phyloP scores from a whole-genome alignment of 2,113 vertebrate species.

The Herpetotheres cachinnans region DNA sequence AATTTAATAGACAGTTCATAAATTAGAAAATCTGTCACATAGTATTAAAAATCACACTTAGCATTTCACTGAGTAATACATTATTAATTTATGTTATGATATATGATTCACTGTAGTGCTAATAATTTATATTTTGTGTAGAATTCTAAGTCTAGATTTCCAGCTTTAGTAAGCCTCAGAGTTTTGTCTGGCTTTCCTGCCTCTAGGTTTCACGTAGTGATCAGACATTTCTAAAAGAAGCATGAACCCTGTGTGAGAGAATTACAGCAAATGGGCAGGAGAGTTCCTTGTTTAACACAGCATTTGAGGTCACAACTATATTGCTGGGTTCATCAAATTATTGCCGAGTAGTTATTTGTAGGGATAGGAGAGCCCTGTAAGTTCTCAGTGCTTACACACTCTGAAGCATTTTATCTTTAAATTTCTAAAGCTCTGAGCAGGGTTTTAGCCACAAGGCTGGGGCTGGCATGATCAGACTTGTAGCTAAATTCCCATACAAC shows the following conservation, averaged over 20 bases:
- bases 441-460: neutral
- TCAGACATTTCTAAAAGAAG: constrained; percentile 19
- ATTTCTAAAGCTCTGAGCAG: neutral
- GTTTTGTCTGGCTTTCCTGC: constrained; percentile 35
- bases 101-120: constrained; percentile 46
- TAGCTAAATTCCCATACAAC: neutral
- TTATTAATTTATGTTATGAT: constrained; percentile 61
- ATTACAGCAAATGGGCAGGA: neutral
- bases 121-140: constrained; percentile 64
- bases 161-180: constrained; percentile 13
- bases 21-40: constrained; percentile 59
- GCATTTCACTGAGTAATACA: constrained; percentile 52
- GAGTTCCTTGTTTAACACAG: neutral
- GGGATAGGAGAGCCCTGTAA: neutral
- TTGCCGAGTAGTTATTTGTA: neutral
- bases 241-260: neutral
- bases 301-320: neutral
- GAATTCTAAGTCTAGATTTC: constrained; percentile 39
- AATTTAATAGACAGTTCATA: constrained; percentile 64
- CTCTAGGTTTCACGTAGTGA: neutral
- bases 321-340: constrained; percentile 12
- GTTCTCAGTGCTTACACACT: neutral
- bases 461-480: neutral
- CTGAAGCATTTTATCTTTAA: neutral
- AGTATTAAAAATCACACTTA: constrained; percentile 64